Percentiles rank a stretch among this genome's conserved stretches.
phyloP scores from a whole-genome alignment of 2,797 vertebrate species.

The Takifugu ocellatus region DNA sequence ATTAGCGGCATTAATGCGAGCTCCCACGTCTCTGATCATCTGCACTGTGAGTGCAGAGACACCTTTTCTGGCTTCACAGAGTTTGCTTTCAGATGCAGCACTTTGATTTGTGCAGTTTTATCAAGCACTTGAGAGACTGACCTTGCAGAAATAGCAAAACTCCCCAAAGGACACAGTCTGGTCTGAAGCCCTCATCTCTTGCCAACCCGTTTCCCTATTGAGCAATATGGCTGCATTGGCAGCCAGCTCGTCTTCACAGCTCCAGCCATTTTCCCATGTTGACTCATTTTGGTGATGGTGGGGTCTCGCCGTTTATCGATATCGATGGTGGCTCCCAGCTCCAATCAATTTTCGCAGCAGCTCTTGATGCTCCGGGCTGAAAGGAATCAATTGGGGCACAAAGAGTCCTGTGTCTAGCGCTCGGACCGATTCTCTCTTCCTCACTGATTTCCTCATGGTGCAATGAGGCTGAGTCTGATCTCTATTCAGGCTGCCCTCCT shows the following conservation, averaged over 20 bases:
- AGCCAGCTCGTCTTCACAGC: slow-evolving; percentile 48
- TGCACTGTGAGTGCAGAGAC: slow-evolving; percentile 36
- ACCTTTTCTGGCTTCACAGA: slow-evolving; percentile 13
- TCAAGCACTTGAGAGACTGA: slow-evolving; percentile 56
- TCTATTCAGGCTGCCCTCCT: slow-evolving; percentile 63
- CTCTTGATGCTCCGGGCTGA: slow-evolving; percentile 49
- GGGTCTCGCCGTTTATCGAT: slow-evolving; percentile 58
- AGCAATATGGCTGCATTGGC: slow-evolving; percentile 25
- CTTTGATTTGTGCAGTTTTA: slow-evolving; percentile 62
- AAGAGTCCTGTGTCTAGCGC: slow-evolving; percentile 43
- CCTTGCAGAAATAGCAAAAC: slow-evolving; percentile 55
- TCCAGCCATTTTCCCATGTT: slow-evolving; percentile 44
- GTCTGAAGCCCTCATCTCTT: slow-evolving; percentile 36
- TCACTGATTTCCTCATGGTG: slow-evolving; percentile 53
- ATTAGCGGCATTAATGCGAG: slow-evolving; percentile 61
- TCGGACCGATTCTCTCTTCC: slow-evolving; percentile 43
- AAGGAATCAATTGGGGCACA: slow-evolving; percentile 65
- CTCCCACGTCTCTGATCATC: slow-evolving; percentile 56
- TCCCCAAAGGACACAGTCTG: slow-evolving; percentile 49
- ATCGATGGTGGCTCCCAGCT: slow-evolving; percentile 62
- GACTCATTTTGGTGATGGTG: slow-evolving; percentile 35
- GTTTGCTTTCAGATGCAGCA: slow-evolving; percentile 48
- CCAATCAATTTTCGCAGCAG: slow-evolving; percentile 67
- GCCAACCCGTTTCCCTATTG: slow-evolving; percentile 27
- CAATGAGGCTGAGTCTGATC: slow-evolving; percentile 56